Base-by-base conservation (phyloP, 2,113 vertebrate genomes). In the Planiliza haematocheilus region DNA sequence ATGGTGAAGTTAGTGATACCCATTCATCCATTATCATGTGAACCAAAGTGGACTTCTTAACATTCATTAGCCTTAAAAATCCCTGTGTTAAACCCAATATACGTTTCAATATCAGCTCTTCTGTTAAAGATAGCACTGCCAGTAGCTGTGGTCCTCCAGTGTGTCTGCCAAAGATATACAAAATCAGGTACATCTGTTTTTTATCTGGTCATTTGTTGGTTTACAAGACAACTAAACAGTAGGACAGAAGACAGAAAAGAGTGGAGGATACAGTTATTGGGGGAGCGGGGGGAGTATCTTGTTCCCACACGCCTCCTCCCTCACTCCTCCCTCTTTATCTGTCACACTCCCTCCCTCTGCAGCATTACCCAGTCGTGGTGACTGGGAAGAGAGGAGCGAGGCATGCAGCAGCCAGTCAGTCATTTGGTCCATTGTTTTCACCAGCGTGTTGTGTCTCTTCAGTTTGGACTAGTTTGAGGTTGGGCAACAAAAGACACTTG, bases 241-340 rank as follows among this genome's bases (percentile, higher is more conserved):
- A 17, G 34, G 42, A 49, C 24, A 30, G 24, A 30, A 30, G 57
- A 36, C 43, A 61, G 36, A 74, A 20, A 16, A 34, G 9, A 0
- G 55, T 34, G 49, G 48, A 53, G 55, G 53, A 57, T 52, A 66
- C 70, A 30, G 51, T 63, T 20, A 57, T 51, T 16, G 70, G 76
- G 24, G 74, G 74, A 84, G 17, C 67, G 76, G 74, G 74, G 85
- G 79, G 73, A 61, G 88, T 74, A 65, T 84, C 74, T 82, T 64
- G 75, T 84, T 75, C 77, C 81, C 81, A 84, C 87, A 79, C 60
- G 43, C 79, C 80, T 84, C 86, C 75, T 86, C 80, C 82, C 81
- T 83, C 36, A 52, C 78, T 87, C 85, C 83, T 79, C 85, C 79
- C 81, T 84, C 75, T 72, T 59, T 52, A 62, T 74, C 69, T 57